Evolutionary conservation across 2,888 invertebrate species (phyloP).

Genomic region (Dynastes tityus): DNA sequence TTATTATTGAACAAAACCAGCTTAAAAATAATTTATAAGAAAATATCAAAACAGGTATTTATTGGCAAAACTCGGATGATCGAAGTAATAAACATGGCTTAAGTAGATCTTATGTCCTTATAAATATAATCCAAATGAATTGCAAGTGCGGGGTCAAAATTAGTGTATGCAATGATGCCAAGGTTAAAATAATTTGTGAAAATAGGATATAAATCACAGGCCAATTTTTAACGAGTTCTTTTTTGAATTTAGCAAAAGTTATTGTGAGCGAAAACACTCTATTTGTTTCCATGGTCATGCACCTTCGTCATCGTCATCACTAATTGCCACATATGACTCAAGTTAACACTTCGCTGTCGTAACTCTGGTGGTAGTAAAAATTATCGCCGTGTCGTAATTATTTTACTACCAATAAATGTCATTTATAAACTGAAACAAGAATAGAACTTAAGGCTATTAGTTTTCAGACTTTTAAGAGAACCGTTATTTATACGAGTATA

Average conservation of each 20-base stretch:
- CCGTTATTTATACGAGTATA: not conserved
- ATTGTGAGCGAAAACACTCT: too few species aligned
- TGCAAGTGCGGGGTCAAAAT: not conserved
- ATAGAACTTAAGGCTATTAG: not conserved
- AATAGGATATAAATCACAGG: too few species aligned
- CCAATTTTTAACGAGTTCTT: too few species aligned
- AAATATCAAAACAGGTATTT: constrained; percentile 29
- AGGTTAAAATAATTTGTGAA: not conserved
- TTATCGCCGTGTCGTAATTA: not conserved
- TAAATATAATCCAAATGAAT: constrained; percentile 18
- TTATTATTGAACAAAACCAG: constrained; percentile 18
- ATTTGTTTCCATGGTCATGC: too few species aligned
- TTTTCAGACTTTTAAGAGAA: not conserved
- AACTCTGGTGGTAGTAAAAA: not conserved
- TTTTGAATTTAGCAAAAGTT: too few species aligned
- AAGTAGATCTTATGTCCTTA: not conserved
- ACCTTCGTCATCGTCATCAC: not conserved
- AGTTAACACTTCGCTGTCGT: not conserved
- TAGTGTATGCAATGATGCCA: not conserved
- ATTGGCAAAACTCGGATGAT: not conserved
- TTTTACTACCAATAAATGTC: constrained; percentile 18
- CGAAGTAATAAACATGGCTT: not conserved
- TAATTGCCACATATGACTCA: not conserved
- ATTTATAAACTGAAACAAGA: not conserved
- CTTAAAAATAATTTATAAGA: constrained; percentile 36